Evolutionary conservation across 2,888 invertebrate genomes (phyloP), one percentile per base, ranked within the genome.

Genomic region (Podotricha telesiphe): DNA sequence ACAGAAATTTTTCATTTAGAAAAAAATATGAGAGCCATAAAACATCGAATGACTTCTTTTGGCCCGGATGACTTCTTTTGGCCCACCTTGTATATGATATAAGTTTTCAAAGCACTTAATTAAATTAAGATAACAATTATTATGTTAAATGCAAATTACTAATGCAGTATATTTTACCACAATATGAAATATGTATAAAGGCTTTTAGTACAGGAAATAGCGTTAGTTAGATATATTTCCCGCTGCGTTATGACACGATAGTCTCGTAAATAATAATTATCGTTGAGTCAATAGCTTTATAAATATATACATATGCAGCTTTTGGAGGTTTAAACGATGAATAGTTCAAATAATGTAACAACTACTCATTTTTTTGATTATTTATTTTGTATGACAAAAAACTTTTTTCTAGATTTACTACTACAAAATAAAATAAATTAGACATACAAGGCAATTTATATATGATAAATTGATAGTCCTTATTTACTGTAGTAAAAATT

Each of bases 191-290:
- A 37, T 55, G n/a, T n/a, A 17, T 4, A 5, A 4, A 11, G 17
- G 17, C 17, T 34, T 55, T 17, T 11, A 17, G 53, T 28, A 37
- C 34, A 55, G 34, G 4, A 34, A 53, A 28, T 28, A n/a, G 13
- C 8, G 28, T 53, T 28, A n/a, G 53, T 28, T 53, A 28, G 7
- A n/a, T 7, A 28, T 53, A 53, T n/a, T 7, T 51, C 51, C 28
- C n/a, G 55, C 34, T 17, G 34, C 34, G 11, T 34, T 55, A 17
- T 55, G 55, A 55, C 17, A 55, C n/a, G 34, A 2, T 55, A 11
- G 55, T 17, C 55, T 17, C 55, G 34, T 55, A 55, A 55, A 55
- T 55, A 55, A 55, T 55, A 55, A 17, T 55, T 34, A 34, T 55
- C 55, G 11, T 37, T 34, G 17, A 34, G 17, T 17, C 34, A 48